Evolutionary conservation across 2,797 vertebrate species (phyloP).

Genomic region (Odontamblyopus lacepedii): DNA sequence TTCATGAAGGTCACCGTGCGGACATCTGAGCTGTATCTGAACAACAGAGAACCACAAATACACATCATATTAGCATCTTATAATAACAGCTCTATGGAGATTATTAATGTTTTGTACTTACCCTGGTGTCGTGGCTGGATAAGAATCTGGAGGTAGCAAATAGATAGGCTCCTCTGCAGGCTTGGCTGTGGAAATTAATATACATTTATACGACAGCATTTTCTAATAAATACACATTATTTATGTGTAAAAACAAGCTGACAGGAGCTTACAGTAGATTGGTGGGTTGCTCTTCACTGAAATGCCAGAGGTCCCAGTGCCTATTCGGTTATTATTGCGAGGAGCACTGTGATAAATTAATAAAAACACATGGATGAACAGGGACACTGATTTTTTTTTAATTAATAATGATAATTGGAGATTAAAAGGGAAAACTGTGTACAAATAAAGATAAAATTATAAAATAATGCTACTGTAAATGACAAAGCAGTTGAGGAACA

Average conservation of each 20-base stretch:
- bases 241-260: background rate
- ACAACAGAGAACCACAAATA: background rate
- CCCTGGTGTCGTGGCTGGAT: slow-evolving; percentile 67
- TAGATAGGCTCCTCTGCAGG: slow-evolving; percentile 79
- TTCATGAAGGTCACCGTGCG: slow-evolving; percentile 83
- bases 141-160: slow-evolving; percentile 81
- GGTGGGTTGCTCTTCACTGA: slow-evolving; percentile 43
- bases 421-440: background rate
- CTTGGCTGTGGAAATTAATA: slow-evolving; percentile 54
- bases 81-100: background rate
- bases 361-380: background rate
- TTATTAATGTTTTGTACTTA: slow-evolving; percentile 38
- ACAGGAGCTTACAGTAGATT: slow-evolving; percentile 69
- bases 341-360: slow-evolving; percentile 53
- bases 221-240: background rate
- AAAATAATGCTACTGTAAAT: background rate
- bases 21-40: slow-evolving; percentile 84
- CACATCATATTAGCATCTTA: background rate
- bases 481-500: background rate
- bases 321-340: slow-evolving; percentile 34
- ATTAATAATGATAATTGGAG: background rate
- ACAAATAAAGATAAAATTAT: background rate
- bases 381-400: background rate
- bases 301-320: slow-evolving; percentile 33
- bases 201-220: background rate